These are phyloP conservation scores for Dendrocincla tyrannina DNA, from an alignment of 2,797 vertebrate species.

Conservation along the genomic window DNA sequence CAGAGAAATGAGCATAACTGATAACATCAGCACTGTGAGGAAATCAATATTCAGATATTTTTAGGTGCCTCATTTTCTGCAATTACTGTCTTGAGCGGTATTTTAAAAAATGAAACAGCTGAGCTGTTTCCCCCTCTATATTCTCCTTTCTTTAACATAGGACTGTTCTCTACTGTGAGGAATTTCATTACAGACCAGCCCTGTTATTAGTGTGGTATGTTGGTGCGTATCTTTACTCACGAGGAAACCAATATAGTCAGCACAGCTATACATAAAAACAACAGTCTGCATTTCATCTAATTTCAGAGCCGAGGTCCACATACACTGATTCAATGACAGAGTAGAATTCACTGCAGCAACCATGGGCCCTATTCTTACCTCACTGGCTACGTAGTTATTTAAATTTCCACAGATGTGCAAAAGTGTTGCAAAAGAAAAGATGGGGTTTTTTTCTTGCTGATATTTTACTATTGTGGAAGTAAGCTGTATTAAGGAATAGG, in stretches of 20 bases:
- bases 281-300: not conserved
- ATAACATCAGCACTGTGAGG: not conserved
- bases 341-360: not conserved
- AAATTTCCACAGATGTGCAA: not conserved
- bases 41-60: constrained; percentile 41
- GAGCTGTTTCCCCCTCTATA: not conserved
- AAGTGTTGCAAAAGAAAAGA: not conserved
- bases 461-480: not conserved
- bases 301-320: not conserved
- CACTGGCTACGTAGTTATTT: not conserved
- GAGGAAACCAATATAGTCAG: not conserved
- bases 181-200: not conserved
- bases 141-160: not conserved
- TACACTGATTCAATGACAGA: not conserved
- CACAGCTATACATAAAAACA: not conserved
- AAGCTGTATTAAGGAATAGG: not conserved
- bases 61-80: constrained; percentile 18
- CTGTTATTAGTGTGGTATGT: not conserved
- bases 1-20: not conserved
- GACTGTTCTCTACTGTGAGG: not conserved
- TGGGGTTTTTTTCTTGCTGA: not conserved
- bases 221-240: not conserved
- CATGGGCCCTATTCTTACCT: not conserved
- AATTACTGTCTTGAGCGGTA: not conserved
- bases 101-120: not conserved